Percentiles rank a stretch among this genome's conserved stretches.
Conservation (phyloP, 2,888 invertebrate species). For the Tryphoninae sp. region DNA sequence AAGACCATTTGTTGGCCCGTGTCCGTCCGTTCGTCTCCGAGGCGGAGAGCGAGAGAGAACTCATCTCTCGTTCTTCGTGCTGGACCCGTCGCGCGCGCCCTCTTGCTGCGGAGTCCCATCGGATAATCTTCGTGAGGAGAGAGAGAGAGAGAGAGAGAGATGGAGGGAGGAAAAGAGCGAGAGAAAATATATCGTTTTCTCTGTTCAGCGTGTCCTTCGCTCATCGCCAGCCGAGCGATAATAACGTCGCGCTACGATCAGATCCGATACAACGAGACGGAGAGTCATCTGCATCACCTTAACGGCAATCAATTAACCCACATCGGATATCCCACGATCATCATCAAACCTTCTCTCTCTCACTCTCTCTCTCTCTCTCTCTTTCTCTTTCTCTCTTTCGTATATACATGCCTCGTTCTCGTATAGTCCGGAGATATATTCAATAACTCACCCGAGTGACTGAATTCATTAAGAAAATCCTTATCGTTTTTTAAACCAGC, state of each 20-base stretch:
- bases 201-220: constrained; percentile 28
- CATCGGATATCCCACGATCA: constrained; percentile 60
- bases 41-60: constrained; percentile 24
- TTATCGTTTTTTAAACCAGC: constrained; percentile 37
- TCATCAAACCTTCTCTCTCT: constrained; percentile 40
- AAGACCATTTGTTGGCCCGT: constrained; percentile 78
- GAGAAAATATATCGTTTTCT: constrained; percentile 7
- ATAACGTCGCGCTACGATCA: constrained; percentile 39
- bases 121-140: constrained; percentile 36
- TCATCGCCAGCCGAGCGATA: constrained; percentile 2
- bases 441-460: constrained; percentile 59
- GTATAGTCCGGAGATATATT: constrained; percentile 46
- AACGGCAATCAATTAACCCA: constrained; percentile 63
- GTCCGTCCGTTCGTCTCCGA: constrained; percentile 72
- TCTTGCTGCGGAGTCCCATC: constrained; percentile 46
- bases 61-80: constrained; percentile 26
- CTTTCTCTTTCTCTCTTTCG: not conserved
- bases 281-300: constrained; percentile 59
- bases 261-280: constrained; percentile 39
- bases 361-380: not conserved
- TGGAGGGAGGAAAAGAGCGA: constrained; percentile 17
- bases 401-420: constrained; percentile 24
- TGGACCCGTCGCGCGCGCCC: constrained; percentile 55
- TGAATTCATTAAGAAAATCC: constrained; percentile 61
- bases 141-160: constrained; percentile 42